Conservation (phyloP, 2,888 invertebrate species). For the Drosophila antonietae region DNA sequence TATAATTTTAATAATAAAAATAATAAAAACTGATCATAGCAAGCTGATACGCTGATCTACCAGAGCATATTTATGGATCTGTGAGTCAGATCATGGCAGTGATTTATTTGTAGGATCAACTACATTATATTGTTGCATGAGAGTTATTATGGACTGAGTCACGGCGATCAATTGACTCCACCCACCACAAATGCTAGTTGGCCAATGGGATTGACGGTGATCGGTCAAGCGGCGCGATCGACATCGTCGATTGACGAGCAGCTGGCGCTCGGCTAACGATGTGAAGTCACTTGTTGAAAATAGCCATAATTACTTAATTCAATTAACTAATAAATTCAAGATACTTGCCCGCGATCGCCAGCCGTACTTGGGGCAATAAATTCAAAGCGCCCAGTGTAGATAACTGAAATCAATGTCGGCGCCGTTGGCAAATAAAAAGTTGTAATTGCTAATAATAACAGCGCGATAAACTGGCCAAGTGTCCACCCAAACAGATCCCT, state of each 20-base stretch:
- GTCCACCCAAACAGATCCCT: slow-evolving; percentile 6
- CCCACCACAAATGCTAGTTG: slow-evolving; percentile 25
- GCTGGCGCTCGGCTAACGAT: slow-evolving; percentile 29
- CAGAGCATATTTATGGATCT: slow-evolving; percentile 4
- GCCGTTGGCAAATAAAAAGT: slow-evolving; percentile 29
- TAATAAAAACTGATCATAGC: not conserved
- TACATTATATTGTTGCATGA: not conserved
- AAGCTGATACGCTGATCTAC: slow-evolving; percentile 2
- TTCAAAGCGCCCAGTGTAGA: slow-evolving; percentile 41
- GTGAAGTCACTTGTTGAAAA: slow-evolving; percentile 71
- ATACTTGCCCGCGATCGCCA: slow-evolving; percentile 40
- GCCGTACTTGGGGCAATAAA: slow-evolving; percentile 51
- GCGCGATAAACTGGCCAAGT: slow-evolving; percentile 25
- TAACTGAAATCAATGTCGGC: slow-evolving; percentile 29
- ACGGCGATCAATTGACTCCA: slow-evolving; percentile 36
- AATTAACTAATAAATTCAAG: slow-evolving; percentile 72
- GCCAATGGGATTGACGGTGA: slow-evolving; percentile 45
- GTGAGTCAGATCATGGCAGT: slow-evolving; percentile 18
- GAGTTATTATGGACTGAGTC: slow-evolving; percentile 28
- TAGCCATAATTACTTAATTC: slow-evolving; percentile 74
- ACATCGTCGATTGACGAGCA: slow-evolving; percentile 27
- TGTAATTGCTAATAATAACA: slow-evolving; percentile 74
- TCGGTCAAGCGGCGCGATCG: slow-evolving; percentile 36
- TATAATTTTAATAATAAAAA: not conserved
- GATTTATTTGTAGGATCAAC: slow-evolving; percentile 21